Percentiles rank a stretch among this genome's conserved stretches.
Evolutionary conservation across 2,888 invertebrate species (phyloP).

Genomic region (Pseudoips prasinana): DNA sequence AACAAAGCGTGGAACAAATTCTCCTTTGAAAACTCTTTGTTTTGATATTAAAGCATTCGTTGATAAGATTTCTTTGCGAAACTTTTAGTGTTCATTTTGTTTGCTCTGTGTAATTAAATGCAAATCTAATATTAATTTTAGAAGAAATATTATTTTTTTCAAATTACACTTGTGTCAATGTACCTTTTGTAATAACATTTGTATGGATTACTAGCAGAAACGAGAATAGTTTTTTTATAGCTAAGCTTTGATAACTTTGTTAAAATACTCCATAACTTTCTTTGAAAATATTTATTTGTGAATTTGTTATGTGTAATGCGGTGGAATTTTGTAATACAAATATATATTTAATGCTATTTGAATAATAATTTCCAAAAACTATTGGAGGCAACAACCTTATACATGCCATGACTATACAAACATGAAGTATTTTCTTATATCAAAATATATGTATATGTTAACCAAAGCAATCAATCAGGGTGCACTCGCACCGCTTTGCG

Average conservation of each 20-base stretch:
- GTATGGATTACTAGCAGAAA: slow-evolving; percentile 16
- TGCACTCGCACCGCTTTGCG: slow-evolving; percentile 68
- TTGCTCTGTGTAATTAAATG: slow-evolving; percentile 24
- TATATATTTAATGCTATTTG: slow-evolving; percentile 3
- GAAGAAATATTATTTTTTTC: slow-evolving; percentile 20
- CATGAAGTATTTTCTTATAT: slow-evolving; percentile 3
- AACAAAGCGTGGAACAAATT: slow-evolving; percentile 24
- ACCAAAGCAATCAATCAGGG: slow-evolving; percentile 71
- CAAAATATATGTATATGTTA: slow-evolving; percentile 33
- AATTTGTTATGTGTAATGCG: slow-evolving; percentile 7
- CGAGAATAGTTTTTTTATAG: slow-evolving; percentile 15
- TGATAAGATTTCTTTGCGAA: slow-evolving; percentile 31
- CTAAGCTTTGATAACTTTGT: not conserved
- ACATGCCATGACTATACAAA: not conserved
- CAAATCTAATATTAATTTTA: slow-evolving; percentile 23
- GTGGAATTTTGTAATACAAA: slow-evolving; percentile 13
- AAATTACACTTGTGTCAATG: slow-evolving; percentile 13
- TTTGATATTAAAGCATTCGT: slow-evolving; percentile 28
- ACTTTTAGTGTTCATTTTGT: slow-evolving; percentile 28
- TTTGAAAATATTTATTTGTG: slow-evolving; percentile 13
- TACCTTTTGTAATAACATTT: slow-evolving; percentile 12
- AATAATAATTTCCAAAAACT: too few species aligned
- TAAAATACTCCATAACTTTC: slow-evolving; percentile 4
- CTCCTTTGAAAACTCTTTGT: slow-evolving; percentile 23
- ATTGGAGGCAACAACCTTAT: slow-evolving; percentile 7